phyloP scores from a whole-genome alignment of 2,113 vertebrate species.

The Piaya cayana region DNA sequence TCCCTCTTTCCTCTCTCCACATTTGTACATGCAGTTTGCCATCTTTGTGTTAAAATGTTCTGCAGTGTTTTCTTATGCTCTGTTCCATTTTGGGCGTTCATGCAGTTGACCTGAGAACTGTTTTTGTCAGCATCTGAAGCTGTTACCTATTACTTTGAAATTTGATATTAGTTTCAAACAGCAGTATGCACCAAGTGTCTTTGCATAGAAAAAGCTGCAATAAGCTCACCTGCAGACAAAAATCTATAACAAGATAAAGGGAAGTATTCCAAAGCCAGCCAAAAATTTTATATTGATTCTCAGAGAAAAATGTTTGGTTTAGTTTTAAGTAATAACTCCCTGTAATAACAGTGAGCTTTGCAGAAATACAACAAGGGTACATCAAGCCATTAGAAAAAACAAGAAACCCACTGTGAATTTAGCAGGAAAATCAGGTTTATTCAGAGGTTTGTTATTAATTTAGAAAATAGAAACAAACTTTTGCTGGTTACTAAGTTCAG shows the following conservation, averaged over 20 bases:
- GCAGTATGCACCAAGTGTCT: not conserved
- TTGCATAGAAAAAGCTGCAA: not conserved
- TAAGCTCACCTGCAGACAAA: not conserved
- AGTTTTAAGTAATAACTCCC: not conserved
- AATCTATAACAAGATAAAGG: not conserved
- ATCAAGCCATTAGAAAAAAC: not conserved
- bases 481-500: not conserved
- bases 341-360: not conserved
- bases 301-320: not conserved
- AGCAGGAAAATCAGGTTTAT: not conserved
- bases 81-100: not conserved
- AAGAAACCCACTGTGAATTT: not conserved
- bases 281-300: slow-evolving; percentile 7
- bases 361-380: not conserved
- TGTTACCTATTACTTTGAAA: not conserved
- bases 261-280: not conserved
- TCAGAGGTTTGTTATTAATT: not conserved
- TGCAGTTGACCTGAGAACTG: not conserved
- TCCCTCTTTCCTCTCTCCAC: not conserved
- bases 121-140: not conserved
- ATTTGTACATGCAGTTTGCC: not conserved
- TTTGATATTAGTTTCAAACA: not conserved
- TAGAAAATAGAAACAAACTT: not conserved
- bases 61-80: not conserved
- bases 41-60: not conserved